These are phyloP conservation scores for Hozukius guyotensis DNA, from an alignment of 2,797 vertebrate species.

Conservation along the genomic window DNA sequence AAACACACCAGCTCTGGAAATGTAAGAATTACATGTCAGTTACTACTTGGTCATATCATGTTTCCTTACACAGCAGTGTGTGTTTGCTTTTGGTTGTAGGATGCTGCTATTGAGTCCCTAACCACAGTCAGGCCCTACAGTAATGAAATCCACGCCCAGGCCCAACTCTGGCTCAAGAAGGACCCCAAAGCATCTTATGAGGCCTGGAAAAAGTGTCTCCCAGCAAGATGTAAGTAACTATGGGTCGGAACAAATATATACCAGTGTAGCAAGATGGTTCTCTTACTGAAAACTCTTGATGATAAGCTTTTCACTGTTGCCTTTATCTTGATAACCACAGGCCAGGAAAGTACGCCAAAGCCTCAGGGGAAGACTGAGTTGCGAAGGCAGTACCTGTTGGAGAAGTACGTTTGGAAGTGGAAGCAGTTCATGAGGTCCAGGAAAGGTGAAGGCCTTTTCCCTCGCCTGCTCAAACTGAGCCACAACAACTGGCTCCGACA, in stretches of 20 bases:
- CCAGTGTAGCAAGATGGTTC: background rate
- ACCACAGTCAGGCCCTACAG: constrained; percentile 98
- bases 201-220: constrained; percentile 98
- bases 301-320: background rate
- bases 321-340: constrained; percentile 49
- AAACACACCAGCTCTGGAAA: background rate
- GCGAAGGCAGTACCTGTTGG: constrained; percentile 91
- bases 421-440: constrained; percentile 94
- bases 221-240: constrained; percentile 88
- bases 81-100: constrained; percentile 78
- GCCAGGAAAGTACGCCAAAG: constrained; percentile 88
- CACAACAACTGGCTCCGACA: constrained; percentile 99
- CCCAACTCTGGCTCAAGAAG: constrained; percentile 98
- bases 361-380: constrained; percentile 90
- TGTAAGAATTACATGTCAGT: background rate
- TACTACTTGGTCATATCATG: background rate
- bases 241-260: background rate
- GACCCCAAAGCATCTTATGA: constrained; percentile 97
- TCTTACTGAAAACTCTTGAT: background rate
- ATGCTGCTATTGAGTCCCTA: constrained; percentile 92
- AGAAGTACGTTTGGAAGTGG: constrained; percentile 99
- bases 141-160: constrained; percentile 98
- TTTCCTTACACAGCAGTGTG: background rate
- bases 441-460: constrained; percentile 87
- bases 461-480: constrained; percentile 92